Evolutionary conservation across 2,113 vertebrate genomes (phyloP), one percentile per base, ranked within the genome.

Genomic region (Carassius auratus): DNA sequence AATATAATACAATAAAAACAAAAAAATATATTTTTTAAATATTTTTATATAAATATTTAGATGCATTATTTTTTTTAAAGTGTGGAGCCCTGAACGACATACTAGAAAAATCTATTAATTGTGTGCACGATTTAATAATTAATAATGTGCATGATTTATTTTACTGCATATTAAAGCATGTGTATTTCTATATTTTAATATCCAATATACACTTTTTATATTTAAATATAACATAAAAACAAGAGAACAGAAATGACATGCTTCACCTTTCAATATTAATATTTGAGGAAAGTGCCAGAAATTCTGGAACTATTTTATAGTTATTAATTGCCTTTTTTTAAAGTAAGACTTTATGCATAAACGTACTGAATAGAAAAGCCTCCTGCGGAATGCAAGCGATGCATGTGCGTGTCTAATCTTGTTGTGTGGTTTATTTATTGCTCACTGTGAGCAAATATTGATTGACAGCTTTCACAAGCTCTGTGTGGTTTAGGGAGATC

Each of bases 391-490:
- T 26, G n/a, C 12, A 26, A 62, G 4, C 21, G 12, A 30, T 30
- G 3, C 23, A 30, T 52, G 10, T 36, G 6, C 52, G 2, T 42
- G 45, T 30, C 0, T 73, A 19, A 23, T 68, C 64, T 59, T 38
- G 33, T 26, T 38, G 26, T 76, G 59, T 61, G 23, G 36, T 50
- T 19, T 36, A 30, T 33, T 66, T 66, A 30, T 30, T 66, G 62
- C 26, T 42, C 48, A 38, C 69, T 71, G 68, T 48, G 68, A 33
- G 64, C 69, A 85, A 88, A 89, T 86, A 86, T 89, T 78, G 77
- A 88, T 69, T 82, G 84, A 17, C 64, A 59, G 33, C 45, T 88
- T 85, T 17, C 61, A 64, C 10, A 64, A n/a, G 23, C n/a, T 38
- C 61, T 48, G 55, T 71, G 71, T 50, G 30, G 6, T 30, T 33